Conservation (phyloP, 2,797 vertebrate genomes). For the Microhierax caerulescens region DNA sequence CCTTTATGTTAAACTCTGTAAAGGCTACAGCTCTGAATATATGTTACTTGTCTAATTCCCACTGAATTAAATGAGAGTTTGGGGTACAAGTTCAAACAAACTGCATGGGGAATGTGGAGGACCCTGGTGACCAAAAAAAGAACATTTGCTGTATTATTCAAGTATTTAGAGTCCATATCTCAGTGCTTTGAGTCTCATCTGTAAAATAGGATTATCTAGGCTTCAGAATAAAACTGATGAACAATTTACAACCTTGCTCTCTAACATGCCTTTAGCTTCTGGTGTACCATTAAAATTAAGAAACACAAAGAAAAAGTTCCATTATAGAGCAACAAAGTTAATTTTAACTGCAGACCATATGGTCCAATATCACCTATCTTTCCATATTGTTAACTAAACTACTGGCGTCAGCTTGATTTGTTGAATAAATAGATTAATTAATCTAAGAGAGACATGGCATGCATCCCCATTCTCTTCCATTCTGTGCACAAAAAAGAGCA, state of each 20-base stretch:
- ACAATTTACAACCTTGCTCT: background rate
- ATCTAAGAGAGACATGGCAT: constrained; percentile 8
- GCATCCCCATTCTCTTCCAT: constrained; percentile 13
- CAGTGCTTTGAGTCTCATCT: background rate
- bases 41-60: background rate
- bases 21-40: background rate
- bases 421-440: constrained; percentile 63
- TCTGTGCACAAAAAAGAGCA: constrained; percentile 20
- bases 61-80: background rate
- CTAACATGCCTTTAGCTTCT: background rate
- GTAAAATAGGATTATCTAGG: background rate
- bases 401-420: constrained; percentile 25
- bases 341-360: constrained; percentile 6
- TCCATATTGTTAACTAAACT: constrained; percentile 34
- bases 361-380: constrained; percentile 16
- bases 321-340: background rate
- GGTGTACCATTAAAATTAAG: background rate
- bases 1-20: background rate
- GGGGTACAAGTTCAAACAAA: background rate
- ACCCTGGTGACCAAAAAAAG: background rate
- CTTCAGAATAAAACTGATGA: background rate
- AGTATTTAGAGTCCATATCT: background rate
- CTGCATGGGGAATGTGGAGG: background rate
- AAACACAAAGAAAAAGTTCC: background rate
- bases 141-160: background rate